phyloP scores from a whole-genome alignment of 1,140 invertebrate genomes.

The Orchesella cincta region DNA sequence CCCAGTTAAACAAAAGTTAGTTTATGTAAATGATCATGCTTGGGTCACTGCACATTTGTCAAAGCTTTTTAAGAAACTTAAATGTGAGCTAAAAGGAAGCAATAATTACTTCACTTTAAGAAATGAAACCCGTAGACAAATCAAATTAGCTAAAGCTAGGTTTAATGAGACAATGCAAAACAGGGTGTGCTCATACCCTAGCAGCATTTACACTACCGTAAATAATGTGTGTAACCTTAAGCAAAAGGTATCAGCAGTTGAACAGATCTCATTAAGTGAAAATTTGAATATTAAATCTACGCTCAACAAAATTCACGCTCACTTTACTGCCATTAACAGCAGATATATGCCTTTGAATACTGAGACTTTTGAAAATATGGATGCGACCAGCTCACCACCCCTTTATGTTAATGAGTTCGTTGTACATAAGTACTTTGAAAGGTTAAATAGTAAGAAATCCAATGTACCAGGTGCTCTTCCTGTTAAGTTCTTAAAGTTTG shows the following conservation, averaged over 20 bases:
- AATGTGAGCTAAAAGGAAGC: no score
- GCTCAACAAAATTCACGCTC: not conserved
- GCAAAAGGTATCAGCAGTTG: not conserved
- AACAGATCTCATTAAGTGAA: not conserved
- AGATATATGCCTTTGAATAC: not conserved
- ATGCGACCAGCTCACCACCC: not conserved
- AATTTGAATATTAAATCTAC: not conserved
- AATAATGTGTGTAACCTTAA: not conserved
- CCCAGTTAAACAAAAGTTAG: not conserved
- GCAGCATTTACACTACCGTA: no score
- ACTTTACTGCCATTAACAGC: not conserved
- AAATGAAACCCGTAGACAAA: no score
- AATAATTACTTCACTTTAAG: no score
- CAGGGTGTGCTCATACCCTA: no score
- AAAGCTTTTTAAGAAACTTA: no score
- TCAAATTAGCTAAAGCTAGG: no score
- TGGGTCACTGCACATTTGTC: not conserved
- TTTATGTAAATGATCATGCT: not conserved
- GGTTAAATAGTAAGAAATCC: not conserved
- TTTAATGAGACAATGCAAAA: no score
- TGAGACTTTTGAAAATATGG: not conserved
- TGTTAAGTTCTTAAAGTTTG: not conserved
- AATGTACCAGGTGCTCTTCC: conserved; percentile 5
- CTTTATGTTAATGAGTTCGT: not conserved
- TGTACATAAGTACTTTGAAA: not conserved